A percentile compares a stretch with the other conserved stretches of the same genome.
phyloP scores from a whole-genome alignment of 2,888 invertebrate species.

The Mimas tiliae region DNA sequence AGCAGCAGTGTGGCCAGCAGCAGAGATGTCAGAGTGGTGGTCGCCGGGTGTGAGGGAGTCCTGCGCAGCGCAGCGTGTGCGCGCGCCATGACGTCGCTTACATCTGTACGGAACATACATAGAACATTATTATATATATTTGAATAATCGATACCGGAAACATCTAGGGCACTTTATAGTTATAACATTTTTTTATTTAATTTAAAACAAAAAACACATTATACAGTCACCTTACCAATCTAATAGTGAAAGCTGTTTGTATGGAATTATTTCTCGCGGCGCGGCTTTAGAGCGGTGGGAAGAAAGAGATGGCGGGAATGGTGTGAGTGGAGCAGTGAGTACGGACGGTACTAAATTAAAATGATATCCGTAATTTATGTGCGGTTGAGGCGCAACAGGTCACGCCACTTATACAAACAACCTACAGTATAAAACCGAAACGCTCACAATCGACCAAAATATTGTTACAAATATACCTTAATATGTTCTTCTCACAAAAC shows the following conservation, averaged over 20 bases:
- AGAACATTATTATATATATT: too few species aligned
- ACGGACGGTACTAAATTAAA: background rate
- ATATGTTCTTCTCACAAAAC: too few species aligned
- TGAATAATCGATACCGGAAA: too few species aligned
- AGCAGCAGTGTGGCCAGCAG: background rate
- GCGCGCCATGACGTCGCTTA: slow-evolving; percentile 15
- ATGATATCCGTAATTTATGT: background rate
- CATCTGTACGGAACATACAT: background rate
- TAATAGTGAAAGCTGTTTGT: too few species aligned
- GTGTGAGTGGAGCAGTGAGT: background rate
- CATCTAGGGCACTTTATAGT: too few species aligned
- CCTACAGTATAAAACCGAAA: background rate
- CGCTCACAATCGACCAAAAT: background rate
- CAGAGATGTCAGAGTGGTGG: background rate
- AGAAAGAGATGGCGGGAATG: background rate
- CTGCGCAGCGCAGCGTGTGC: background rate
- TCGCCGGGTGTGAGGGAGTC: too few species aligned
- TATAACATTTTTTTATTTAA: too few species aligned
- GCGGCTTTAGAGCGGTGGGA: too few species aligned
- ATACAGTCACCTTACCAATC: too few species aligned
- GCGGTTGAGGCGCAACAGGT: slow-evolving; percentile 1
- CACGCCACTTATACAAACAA: background rate
- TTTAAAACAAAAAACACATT: too few species aligned
- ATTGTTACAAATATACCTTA: too few species aligned
- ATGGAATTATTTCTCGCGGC: too few species aligned